Evolutionary conservation across 2,113 vertebrate genomes (phyloP), one percentile per base, ranked within the genome.

Genomic region (Chamaetylas fuelleborni): DNA sequence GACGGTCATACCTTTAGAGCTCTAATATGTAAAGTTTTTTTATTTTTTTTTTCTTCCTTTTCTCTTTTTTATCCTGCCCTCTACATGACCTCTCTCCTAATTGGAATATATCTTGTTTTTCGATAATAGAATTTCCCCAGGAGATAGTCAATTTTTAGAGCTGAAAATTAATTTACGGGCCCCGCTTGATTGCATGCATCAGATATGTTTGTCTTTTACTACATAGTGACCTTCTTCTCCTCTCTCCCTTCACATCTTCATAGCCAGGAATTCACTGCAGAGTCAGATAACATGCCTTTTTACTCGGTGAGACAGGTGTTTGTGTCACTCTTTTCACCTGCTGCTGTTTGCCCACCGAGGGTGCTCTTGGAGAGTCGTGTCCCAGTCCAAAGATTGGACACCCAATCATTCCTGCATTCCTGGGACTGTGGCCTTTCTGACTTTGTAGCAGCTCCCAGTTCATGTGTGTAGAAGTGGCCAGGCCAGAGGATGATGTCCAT

Each of bases 91-190:
- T 93, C 82, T 83, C 25, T 96, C 80, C 61, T 96, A 96, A 96
- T 96, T 96, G 94, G 90, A 94, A 95, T 96, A 93, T 95, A 96
- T 96, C 96, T 96, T 97, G 94, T 86, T 96, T 96, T 97, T 96
- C 70, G n/a, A 96, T 97, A 97, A 96, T 95, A 96, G 95, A 97
- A 96, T 95, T 97, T 97, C 93, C 93, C 82, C 90, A 81, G 95
- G 94, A 97, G 93, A 96, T 45, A 92, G 93, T 95, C 88, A 95
- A 83, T 93, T 96, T 96, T 96, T 92, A 94, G 92, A 95, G 92
- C 92, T 95, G 94, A 95, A 97, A 96, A 97, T 97, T 95, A 97
- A 96, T 97, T 96, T 97, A 96, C 48, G 0, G 92, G 69, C 82
- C 51, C 61, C 64, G 76, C 69, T 94, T 97, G 94, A 96, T 96